These are phyloP conservation scores for Gastrophryne carolinensis DNA, from an alignment of 2,797 vertebrate species.

Conservation along the genomic window DNA sequence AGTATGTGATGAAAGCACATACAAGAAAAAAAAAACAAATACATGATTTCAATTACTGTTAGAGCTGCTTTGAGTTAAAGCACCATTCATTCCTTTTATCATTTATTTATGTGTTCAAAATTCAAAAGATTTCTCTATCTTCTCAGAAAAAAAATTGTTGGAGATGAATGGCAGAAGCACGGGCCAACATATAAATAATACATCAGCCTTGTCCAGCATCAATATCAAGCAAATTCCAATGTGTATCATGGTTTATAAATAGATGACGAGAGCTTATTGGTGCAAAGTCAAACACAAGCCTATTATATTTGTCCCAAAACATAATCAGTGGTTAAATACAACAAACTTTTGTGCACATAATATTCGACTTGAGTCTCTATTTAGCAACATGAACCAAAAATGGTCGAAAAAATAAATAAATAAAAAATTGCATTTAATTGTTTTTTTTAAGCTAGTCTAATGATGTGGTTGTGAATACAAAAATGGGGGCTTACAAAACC, in stretches of 20 bases:
- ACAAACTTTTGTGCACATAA: too few relatives aligned
- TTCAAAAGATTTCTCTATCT: background rate
- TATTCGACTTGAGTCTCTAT: too few relatives aligned
- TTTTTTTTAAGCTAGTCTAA: background rate
- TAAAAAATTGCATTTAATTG: too few relatives aligned
- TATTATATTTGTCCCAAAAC: background rate
- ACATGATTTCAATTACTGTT: background rate
- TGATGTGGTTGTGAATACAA: background rate
- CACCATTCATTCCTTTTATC: background rate
- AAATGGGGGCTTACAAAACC: background rate
- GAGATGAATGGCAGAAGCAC: background rate
- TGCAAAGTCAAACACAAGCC: background rate
- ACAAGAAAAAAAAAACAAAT: background rate
- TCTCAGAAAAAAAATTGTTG: background rate
- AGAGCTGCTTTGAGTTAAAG: background rate
- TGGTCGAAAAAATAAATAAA: too few relatives aligned
- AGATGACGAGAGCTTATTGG: background rate
- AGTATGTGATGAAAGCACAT: conserved; percentile 4
- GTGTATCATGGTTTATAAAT: background rate
- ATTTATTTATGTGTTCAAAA: conserved; percentile 26
- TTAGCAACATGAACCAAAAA: too few relatives aligned
- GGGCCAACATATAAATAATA: background rate
- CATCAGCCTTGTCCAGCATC: background rate
- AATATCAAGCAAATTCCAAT: background rate
- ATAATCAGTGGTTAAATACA: background rate